A percentile compares a stretch with the other conserved stretches of the same genome.
phyloP scores from a whole-genome alignment of 2,888 invertebrate genomes.

The Calameuta pallipes region DNA sequence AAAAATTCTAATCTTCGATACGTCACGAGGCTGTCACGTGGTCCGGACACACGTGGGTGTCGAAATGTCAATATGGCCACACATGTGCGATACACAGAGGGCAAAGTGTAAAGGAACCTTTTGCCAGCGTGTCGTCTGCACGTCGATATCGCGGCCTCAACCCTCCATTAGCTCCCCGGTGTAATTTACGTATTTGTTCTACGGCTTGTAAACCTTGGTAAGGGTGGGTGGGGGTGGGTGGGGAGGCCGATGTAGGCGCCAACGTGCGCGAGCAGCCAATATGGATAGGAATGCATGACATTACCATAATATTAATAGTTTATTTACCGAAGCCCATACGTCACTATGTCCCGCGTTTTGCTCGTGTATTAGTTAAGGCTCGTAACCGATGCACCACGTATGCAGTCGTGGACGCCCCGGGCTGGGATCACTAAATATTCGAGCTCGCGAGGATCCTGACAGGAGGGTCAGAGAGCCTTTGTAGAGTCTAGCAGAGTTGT shows the following conservation, averaged over 20 bases:
- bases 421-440: constrained; percentile 63
- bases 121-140: constrained; percentile 7
- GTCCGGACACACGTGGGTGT: background rate
- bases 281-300: constrained; percentile 66
- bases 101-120: background rate
- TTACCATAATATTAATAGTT: constrained; percentile 66
- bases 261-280: constrained; percentile 53
- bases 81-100: too few relatives aligned
- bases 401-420: constrained; percentile 44
- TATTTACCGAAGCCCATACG: constrained; percentile 65
- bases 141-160: constrained; percentile 11
- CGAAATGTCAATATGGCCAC: background rate
- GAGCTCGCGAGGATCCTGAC: constrained; percentile 55
- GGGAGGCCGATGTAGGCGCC: constrained; percentile 41
- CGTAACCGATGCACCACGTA: constrained; percentile 21
- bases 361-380: constrained; percentile 49
- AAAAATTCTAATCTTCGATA: background rate
- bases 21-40: background rate
- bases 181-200: constrained; percentile 67
- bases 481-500: constrained; percentile 51
- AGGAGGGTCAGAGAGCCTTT: constrained; percentile 46
- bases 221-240: constrained; percentile 36
- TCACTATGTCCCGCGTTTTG: constrained; percentile 48
- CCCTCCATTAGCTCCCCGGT: constrained; percentile 55
- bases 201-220: constrained; percentile 60